phyloP scores from a whole-genome alignment of 2,113 vertebrate species.

The Muntiacus reevesi region DNA sequence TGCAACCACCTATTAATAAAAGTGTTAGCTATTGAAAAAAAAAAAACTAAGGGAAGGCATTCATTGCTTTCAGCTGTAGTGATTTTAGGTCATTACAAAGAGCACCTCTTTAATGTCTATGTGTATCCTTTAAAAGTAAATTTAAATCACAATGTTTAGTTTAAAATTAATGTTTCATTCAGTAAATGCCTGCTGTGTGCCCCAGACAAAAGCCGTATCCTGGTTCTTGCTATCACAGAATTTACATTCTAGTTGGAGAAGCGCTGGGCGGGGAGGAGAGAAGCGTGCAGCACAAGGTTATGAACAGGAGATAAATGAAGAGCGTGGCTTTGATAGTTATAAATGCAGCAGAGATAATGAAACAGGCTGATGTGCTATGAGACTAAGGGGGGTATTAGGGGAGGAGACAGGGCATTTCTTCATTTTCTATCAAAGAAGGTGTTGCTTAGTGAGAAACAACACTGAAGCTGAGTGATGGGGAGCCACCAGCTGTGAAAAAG shows the following conservation, averaged over 20 bases:
- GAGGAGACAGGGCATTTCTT: neutral
- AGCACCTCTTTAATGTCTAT: neutral
- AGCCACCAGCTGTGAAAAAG: neutral
- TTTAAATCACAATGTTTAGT: neutral
- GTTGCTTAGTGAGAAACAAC: neutral
- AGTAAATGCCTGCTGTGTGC: neutral
- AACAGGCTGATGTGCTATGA: neutral
- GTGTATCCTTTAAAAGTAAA: constrained; percentile 45
- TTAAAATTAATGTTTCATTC: neutral
- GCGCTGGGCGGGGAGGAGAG: neutral
- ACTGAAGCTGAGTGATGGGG: neutral
- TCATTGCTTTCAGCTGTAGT: neutral
- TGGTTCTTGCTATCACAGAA: neutral
- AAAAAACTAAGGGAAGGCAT: neutral
- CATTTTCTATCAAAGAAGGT: neutral
- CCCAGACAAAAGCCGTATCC: neutral
- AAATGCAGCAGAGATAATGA: neutral
- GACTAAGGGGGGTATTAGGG: accelerated
- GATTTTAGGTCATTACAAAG: neutral
- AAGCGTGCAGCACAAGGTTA: no score
- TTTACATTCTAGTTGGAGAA: neutral
- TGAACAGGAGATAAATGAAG: neutral
- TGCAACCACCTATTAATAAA: neutral
- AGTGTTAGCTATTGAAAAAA: neutral
- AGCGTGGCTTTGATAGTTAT: neutral